Conservation (phyloP, 1,140 invertebrate genomes). For the Ceratosolen fusciceps region DNA sequence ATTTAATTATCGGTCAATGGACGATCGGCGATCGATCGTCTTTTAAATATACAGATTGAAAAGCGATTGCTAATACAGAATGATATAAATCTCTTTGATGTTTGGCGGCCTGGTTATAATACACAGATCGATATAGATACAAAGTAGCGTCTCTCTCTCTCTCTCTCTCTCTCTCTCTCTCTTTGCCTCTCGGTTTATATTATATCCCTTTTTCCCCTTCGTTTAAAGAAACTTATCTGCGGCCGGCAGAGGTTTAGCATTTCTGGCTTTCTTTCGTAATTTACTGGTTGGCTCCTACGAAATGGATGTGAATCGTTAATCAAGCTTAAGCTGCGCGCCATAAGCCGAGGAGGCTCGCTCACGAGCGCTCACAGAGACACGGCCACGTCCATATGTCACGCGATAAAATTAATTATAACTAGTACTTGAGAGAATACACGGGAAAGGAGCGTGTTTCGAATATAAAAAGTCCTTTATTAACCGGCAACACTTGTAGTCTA, state of each 20-base stretch:
- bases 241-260: slow-evolving; percentile 6
- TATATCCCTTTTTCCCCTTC: neutral
- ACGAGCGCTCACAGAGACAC: too few species aligned
- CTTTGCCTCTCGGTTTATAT: too few species aligned
- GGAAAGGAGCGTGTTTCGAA: slow-evolving; percentile 6
- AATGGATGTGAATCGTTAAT: slow-evolving; percentile 20
- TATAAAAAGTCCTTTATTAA: neutral
- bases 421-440: slow-evolving; percentile 10
- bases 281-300: slow-evolving; percentile 7
- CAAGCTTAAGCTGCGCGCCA: slow-evolving; percentile 10
- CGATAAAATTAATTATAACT: slow-evolving; percentile 28
- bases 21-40: slow-evolving; percentile 23
- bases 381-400: slow-evolving; percentile 1
- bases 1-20: slow-evolving; percentile 35
- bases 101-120: slow-evolving; percentile 16
- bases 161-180: neutral
- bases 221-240: neutral
- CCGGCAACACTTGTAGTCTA: neutral
- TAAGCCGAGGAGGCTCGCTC: neutral
- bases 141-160: slow-evolving; percentile 17
- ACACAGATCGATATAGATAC: slow-evolving; percentile 23
- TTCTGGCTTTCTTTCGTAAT: slow-evolving; percentile 31
- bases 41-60: slow-evolving; percentile 25
- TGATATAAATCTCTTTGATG: slow-evolving; percentile 33
- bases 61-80: slow-evolving; percentile 18